These are phyloP conservation scores for Hypselothyrea guttata DNA, from an alignment of 2,888 invertebrate genomes.

Conservation along the genomic window DNA sequence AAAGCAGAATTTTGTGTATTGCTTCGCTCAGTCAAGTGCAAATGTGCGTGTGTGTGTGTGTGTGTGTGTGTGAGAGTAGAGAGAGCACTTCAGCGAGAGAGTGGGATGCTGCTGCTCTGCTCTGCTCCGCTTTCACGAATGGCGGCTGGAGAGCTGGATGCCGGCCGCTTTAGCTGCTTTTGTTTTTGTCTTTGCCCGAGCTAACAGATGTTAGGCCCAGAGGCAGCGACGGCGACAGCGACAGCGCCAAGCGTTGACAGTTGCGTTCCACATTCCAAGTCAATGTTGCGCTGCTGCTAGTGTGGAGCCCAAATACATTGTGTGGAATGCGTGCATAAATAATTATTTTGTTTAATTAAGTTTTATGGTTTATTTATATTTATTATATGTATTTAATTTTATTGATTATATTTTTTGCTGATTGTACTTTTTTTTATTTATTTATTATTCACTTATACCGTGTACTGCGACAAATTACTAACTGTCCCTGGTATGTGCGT, in stretches of 20 bases:
- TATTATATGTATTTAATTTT: too few relatives aligned
- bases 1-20: conserved; percentile 43
- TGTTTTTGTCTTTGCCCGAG: conserved; percentile 10
- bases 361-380: too few relatives aligned
- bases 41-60: conserved; percentile 6
- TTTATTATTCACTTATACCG: too few relatives aligned
- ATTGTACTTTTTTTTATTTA: too few relatives aligned
- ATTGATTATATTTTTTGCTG: too few relatives aligned
- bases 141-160: conserved; percentile 13
- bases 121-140: conserved; percentile 29
- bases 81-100: conserved; percentile 32
- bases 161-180: conserved; percentile 34
- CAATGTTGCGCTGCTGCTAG: too few relatives aligned
- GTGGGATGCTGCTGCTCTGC: conserved; percentile 30
- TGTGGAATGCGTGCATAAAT: too few relatives aligned
- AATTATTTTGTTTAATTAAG: too few relatives aligned
- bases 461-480: too few relatives aligned
- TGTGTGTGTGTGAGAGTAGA: conserved; percentile 1
- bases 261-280: conserved; percentile 23
- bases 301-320: too few relatives aligned
- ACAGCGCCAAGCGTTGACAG: conserved; percentile 54
- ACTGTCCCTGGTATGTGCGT: too few relatives aligned
- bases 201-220: conserved; percentile 69
- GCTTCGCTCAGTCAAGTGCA: conserved; percentile 15
- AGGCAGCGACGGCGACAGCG: conserved; percentile 33